A percentile compares a stretch with the other conserved stretches of the same genome.
Conservation (phyloP, 2,113 vertebrate genomes). For the Bufo bufo region DNA sequence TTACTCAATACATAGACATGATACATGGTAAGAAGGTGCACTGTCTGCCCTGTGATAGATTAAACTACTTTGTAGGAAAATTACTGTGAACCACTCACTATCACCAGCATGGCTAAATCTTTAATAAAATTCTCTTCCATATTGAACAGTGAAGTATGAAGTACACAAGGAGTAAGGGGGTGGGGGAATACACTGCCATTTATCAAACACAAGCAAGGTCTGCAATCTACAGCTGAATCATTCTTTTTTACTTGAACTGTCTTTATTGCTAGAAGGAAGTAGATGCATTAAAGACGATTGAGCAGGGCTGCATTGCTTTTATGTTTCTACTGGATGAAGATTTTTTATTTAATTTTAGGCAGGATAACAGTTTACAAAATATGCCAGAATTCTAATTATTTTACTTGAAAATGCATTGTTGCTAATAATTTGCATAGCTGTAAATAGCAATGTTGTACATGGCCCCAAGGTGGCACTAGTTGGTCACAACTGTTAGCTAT, state of each 20-base stretch:
- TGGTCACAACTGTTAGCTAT: neutral
- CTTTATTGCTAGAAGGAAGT: slow-evolving; percentile 76
- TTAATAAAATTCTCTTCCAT: slow-evolving; percentile 99
- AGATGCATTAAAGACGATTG: slow-evolving; percentile 73
- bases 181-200: slow-evolving; percentile 81
- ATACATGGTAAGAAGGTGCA: slow-evolving; percentile 98
- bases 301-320: slow-evolving; percentile 66
- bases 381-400: neutral
- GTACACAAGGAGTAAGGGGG: slow-evolving; percentile 76
- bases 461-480: slow-evolving; percentile 77
- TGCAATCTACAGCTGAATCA: slow-evolving; percentile 79
- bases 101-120: slow-evolving; percentile 91
- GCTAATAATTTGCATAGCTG: slow-evolving; percentile 5
- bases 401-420: neutral
- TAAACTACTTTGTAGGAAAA: slow-evolving; percentile 99
- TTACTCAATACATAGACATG: slow-evolving; percentile 92
- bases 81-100: slow-evolving; percentile 96
- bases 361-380: neutral
- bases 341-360: neutral
- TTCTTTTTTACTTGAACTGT: slow-evolving; percentile 77
- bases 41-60: slow-evolving; percentile 99
- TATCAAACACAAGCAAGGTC: slow-evolving; percentile 81
- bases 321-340: slow-evolving; percentile 29
- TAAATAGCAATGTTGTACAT: slow-evolving; percentile 62
- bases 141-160: slow-evolving; percentile 89